These are phyloP conservation scores for Poicephalus gulielmi DNA, from an alignment of 2,113 vertebrate genomes.

Conservation along the genomic window DNA sequence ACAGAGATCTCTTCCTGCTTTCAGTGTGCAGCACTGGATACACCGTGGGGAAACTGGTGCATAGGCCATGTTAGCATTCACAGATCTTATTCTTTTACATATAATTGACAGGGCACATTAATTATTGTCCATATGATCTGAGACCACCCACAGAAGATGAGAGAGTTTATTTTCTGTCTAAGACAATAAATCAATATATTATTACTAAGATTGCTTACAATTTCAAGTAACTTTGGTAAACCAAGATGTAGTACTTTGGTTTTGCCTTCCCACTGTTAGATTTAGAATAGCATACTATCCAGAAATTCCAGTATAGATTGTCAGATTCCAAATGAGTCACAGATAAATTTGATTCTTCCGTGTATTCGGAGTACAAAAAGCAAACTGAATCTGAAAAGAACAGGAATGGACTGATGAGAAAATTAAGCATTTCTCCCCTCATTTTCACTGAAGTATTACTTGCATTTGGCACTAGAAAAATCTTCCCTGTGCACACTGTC, in stretches of 20 bases:
- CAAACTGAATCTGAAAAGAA: not conserved
- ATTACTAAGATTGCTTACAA: not conserved
- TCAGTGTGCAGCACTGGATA: fast-evolving
- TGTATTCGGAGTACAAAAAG: not conserved
- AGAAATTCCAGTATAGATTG: not conserved
- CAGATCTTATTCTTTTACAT: not conserved
- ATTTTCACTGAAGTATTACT: not conserved
- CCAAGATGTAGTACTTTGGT: not conserved
- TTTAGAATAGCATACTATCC: not conserved
- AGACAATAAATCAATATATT: not conserved
- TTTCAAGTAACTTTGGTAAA: not conserved
- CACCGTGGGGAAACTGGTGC: fast-evolving
- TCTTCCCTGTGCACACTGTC: not conserved
- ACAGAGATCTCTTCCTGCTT: not conserved
- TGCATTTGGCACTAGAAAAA: not conserved
- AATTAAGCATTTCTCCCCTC: not conserved
- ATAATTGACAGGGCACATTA: not conserved
- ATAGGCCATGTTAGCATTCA: not conserved
- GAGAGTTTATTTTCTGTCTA: not conserved
- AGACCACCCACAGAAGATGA: not conserved
- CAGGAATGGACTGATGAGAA: not conserved
- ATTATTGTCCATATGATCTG: not conserved
- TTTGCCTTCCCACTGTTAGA: not conserved
- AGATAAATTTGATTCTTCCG: not conserved
- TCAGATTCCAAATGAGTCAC: not conserved